phyloP scores from a whole-genome alignment of 2,888 invertebrate genomes.

The Clostera curtula region DNA sequence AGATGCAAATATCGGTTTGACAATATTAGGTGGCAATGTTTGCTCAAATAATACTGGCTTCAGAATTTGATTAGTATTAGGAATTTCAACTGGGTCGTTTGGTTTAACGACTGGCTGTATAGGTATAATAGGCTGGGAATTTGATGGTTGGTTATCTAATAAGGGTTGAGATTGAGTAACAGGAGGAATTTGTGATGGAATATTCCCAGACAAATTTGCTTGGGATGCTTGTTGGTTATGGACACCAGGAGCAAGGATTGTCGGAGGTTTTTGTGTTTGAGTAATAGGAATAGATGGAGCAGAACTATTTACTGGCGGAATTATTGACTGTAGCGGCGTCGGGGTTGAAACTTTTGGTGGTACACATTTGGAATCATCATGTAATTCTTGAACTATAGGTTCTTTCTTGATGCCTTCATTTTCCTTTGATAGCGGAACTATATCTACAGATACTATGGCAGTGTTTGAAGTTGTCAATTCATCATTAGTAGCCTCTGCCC shows the following conservation, averaged over 20 bases:
- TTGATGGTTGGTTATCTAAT: conserved; percentile 32
- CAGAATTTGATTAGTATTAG: conserved; percentile 29
- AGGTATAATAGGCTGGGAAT: conserved; percentile 24
- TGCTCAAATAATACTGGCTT: conserved; percentile 38
- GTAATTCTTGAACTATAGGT: conserved; percentile 22
- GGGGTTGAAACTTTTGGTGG: conserved; percentile 10
- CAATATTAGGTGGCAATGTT: conserved; percentile 25
- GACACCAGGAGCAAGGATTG: conserved; percentile 22
- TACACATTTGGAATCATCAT: conserved; percentile 27
- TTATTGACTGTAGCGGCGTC: conserved; percentile 15
- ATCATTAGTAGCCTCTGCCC: conserved; percentile 67
- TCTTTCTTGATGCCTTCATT: conserved; percentile 31
- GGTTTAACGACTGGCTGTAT: conserved; percentile 29
- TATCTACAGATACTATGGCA: conserved; percentile 34
- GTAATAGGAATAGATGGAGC: conserved; percentile 27
- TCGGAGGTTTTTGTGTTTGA: conserved; percentile 31
- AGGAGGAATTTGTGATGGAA: conserved; percentile 15
- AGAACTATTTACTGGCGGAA: conserved; percentile 19
- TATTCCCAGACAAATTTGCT: conserved; percentile 20
- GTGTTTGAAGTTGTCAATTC: conserved; percentile 33
- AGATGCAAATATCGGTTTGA: conserved; percentile 39
- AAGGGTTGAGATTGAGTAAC: conserved; percentile 33
- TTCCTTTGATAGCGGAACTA: conserved; percentile 31
- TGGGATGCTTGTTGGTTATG: conserved; percentile 35
- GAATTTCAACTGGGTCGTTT: conserved; percentile 30